Evolutionary conservation across 2,888 invertebrate species (phyloP).

Genomic region (Drosophila demipolita): DNA sequence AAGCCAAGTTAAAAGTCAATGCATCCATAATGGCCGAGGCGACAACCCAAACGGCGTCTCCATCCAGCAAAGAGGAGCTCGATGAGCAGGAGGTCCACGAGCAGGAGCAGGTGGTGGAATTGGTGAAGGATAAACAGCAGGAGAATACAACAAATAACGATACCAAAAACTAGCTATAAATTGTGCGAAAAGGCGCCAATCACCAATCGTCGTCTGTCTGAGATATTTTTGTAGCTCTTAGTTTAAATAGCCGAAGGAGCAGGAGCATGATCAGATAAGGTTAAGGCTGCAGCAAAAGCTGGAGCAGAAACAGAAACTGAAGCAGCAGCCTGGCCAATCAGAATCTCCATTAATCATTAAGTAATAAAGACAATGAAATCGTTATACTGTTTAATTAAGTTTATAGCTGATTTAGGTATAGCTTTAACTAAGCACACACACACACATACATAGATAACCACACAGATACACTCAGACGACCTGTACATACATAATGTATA

Average conservation of each 20-base stretch:
- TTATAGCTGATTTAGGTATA: constrained; percentile 69
- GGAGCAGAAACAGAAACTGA: constrained; percentile 1
- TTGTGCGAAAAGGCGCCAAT: constrained; percentile 16
- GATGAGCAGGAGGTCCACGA: not conserved
- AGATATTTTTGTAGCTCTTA: constrained; percentile 38
- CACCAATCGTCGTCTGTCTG: constrained; percentile 30
- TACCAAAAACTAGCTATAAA: constrained; percentile 71
- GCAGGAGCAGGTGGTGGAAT: not conserved
- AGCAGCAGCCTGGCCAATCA: constrained; percentile 14
- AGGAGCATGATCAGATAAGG: constrained; percentile 1
- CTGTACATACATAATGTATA: constrained; percentile 7
- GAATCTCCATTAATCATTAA: constrained; percentile 44
- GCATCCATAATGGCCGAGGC: constrained; percentile 21
- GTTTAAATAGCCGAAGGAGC: constrained; percentile 6
- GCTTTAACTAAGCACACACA: constrained; percentile 51
- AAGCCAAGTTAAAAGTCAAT: not conserved
- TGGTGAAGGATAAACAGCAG: not conserved
- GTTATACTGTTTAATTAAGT: constrained; percentile 59
- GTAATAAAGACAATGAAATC: constrained; percentile 35
- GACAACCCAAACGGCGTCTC: constrained; percentile 32
- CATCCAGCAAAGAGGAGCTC: constrained; percentile 4
- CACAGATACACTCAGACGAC: not conserved
- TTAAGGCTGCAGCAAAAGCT: not conserved
- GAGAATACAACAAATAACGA: constrained; percentile 42
- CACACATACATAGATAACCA: not conserved